Evolutionary conservation across 1,140 invertebrate genomes (phyloP), one percentile per base, ranked within the genome.

Genomic region (Rhopalosiphum maidis): DNA sequence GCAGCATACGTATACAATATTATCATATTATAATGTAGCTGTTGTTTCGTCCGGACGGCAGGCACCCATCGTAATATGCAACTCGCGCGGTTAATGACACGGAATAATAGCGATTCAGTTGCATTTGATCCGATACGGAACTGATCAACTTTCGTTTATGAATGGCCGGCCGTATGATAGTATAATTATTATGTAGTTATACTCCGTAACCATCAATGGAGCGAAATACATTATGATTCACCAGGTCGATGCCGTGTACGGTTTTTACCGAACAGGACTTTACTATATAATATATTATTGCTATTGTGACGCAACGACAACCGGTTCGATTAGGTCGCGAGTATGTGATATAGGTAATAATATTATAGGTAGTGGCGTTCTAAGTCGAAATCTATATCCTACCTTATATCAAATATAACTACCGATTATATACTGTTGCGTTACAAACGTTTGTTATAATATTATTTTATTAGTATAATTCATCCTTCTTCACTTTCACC

Each of bases 231-330:
- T 77, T 77, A 15, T 77, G 90, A 91, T 91, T 91, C 90, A 91
- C 30, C 41, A 21, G 5, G 55, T 91, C 43, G 30, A 23, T n/a
- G 30, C 88, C 88, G 51, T 41, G 37, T 48, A 77, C 43, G 9
- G 41, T 91, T 68, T 46, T 91, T 35, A 35, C 90, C n/a, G 90
- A 91, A 51, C 90, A 83, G 90, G 90, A 91, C 82, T 91, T 91
- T 41, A 85, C n/a, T 48, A 46, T 37, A 35, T 51, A 51, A 86
- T 43, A 46, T 43, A 0, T 11, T 85, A 85, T 41, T 23, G 21
- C 15, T 35, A 85, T 51, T 41, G 55, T 85, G 91, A 93, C n/a
- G 77, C 82, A 86, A 93, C 48, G 54, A 93, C 37, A 86, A 93
- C 91, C 82, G 91, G 91, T 86, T 55, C 46, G 68, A 51, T 83